These are phyloP conservation scores for Drosophila truncata DNA, from an alignment of 1,140 invertebrate genomes.

Conservation along the genomic window DNA sequence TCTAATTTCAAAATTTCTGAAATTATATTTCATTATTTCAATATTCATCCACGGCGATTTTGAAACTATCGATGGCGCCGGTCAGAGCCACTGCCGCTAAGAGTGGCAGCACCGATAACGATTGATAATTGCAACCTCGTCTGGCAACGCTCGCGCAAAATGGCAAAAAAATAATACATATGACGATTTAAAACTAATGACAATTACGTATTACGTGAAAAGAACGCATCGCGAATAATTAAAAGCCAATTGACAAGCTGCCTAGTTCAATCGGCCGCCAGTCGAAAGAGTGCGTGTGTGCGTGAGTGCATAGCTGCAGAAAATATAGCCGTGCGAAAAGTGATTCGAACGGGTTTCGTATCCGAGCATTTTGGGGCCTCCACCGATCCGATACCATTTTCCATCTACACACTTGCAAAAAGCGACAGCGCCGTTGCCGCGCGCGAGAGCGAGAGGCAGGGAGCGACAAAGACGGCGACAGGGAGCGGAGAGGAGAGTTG, in stretches of 20 bases:
- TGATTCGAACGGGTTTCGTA: conserved; percentile 68
- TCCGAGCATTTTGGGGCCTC: conserved; percentile 54
- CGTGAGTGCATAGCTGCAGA: conserved; percentile 41
- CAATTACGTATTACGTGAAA: conserved; percentile 83
- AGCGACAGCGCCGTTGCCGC: conserved; percentile 52
- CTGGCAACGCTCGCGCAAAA: conserved; percentile 52
- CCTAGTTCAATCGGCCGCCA: conserved; percentile 41
- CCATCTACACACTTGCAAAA: conserved; percentile 78
- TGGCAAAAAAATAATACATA: conserved; percentile 82
- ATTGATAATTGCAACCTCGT: conserved; percentile 1
- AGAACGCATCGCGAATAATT: conserved; percentile 69
- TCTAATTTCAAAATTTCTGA: not conserved
- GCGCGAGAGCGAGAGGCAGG: conserved; percentile 58
- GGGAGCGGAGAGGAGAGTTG: conserved; percentile 63
- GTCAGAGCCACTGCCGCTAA: not conserved
- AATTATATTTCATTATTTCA: not conserved
- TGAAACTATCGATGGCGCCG: not conserved
- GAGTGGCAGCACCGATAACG: conserved; percentile 4
- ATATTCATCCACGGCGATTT: not conserved
- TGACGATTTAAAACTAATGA: conserved; percentile 80
- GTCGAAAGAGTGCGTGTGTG: conserved; percentile 62
- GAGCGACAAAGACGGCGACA: conserved; percentile 45
- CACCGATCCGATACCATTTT: conserved; percentile 59
- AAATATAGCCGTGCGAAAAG: conserved; percentile 51
- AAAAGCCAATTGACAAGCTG: conserved; percentile 44